Conservation (phyloP, 2,113 vertebrate species). For the Mystacornis crossleyi region DNA sequence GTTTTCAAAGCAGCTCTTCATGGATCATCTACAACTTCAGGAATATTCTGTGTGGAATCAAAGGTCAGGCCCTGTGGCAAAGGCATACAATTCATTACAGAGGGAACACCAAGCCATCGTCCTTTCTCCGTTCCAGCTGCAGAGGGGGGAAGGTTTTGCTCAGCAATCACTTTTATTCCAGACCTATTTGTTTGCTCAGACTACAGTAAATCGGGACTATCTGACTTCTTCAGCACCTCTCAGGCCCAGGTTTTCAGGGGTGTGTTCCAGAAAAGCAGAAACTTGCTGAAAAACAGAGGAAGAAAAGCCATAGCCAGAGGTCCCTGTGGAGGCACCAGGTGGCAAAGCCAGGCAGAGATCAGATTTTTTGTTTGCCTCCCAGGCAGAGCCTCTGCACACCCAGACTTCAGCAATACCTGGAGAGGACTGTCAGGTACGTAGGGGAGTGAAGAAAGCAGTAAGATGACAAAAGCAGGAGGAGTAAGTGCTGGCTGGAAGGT, state of each 20-base stretch:
- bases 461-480: not conserved
- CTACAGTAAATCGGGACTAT: not conserved
- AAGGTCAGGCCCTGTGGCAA: not conserved
- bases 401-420: not conserved
- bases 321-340: not conserved
- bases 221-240: not conserved
- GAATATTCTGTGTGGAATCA: not conserved
- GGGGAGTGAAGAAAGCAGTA: accelerated
- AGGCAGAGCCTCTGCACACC: not conserved
- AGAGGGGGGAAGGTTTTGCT: not conserved
- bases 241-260: not conserved
- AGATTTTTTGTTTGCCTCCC: not conserved
- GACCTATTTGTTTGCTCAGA: not conserved
- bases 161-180: not conserved
- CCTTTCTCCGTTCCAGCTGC: not conserved
- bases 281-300: not conserved
- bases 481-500: not conserved
- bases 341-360: not conserved
- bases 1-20: not conserved
- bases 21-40: not conserved
- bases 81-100: not conserved
- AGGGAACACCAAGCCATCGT: not conserved
- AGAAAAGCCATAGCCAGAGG: not conserved
- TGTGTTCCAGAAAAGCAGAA: not conserved
- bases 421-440: not conserved